These are phyloP conservation scores for Vollenhovia emeryi DNA, from an alignment of 1,140 invertebrate genomes.

Conservation along the genomic window DNA sequence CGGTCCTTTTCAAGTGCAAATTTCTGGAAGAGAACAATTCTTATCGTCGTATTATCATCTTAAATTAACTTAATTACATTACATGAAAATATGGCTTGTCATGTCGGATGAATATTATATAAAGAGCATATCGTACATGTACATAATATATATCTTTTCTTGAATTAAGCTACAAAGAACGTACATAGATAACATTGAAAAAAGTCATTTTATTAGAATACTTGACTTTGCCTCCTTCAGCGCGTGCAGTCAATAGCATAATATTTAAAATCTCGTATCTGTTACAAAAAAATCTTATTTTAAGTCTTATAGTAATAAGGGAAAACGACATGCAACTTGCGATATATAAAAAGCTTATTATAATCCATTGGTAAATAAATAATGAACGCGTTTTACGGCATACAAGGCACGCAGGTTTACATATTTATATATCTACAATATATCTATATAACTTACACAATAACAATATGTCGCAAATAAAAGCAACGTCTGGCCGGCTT, in stretches of 20 bases:
- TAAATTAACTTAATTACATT: too few species aligned
- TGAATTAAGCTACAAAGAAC: conserved; percentile 18
- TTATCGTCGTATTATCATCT: too few species aligned
- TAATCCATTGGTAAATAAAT: conserved; percentile 75
- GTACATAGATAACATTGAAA: background rate
- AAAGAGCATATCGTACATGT: too few species aligned
- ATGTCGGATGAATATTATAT: too few species aligned
- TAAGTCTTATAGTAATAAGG: background rate
- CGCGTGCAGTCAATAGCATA: background rate
- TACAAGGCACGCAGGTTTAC: conserved; percentile 74
- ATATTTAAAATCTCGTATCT: conserved; percentile 14
- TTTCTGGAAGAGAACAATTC: too few species aligned
- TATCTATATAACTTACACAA: conserved; percentile 7
- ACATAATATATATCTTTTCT: background rate
- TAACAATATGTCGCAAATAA: conserved; percentile 22
- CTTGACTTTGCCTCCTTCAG: conserved; percentile 2
- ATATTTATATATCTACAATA: conserved; percentile 55
- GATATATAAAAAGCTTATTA: conserved; percentile 73
- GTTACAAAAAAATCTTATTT: background rate
- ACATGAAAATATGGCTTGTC: conserved; percentile 33
- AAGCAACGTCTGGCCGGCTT: conserved; percentile 24
- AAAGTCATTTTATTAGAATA: conserved; percentile 7
- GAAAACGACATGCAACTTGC: conserved; percentile 74
- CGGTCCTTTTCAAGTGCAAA: too few species aligned
- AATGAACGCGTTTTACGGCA: conserved; percentile 70